These are phyloP conservation scores for Calameuta idolon DNA, from an alignment of 2,888 invertebrate species.

Conservation along the genomic window DNA sequence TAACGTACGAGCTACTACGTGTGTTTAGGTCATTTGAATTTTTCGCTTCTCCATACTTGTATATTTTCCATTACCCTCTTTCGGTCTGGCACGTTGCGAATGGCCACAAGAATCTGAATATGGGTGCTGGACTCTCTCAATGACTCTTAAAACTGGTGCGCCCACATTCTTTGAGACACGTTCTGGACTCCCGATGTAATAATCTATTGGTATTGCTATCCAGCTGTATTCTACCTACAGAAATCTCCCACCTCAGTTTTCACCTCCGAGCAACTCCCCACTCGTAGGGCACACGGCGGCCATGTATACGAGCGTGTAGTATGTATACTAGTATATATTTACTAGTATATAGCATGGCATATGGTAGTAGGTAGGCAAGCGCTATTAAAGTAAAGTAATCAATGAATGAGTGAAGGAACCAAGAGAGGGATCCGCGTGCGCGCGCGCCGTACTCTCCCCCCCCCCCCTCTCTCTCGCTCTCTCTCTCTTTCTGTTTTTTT, in stretches of 20 bases:
- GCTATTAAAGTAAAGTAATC: conserved; percentile 46
- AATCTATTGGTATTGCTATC: not conserved
- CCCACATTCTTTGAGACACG: conserved; percentile 50
- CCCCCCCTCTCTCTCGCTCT: not conserved
- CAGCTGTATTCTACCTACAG: not conserved
- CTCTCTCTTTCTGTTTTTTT: too few species aligned
- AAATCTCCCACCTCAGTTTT: not conserved
- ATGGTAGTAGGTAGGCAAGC: conserved; percentile 30
- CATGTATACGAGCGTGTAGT: not conserved
- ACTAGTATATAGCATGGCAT: not conserved
- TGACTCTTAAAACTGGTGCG: conserved; percentile 56
- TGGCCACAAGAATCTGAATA: conserved; percentile 40
- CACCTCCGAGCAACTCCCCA: not conserved
- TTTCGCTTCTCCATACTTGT: not conserved
- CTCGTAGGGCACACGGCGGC: not conserved
- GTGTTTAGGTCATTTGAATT: not conserved
- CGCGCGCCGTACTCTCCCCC: conserved; percentile 25
- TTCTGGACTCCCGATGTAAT: conserved; percentile 9
- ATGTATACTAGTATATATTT: not conserved
- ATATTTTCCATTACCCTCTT: not conserved
- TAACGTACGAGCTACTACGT: not conserved
- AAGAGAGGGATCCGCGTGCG: conserved; percentile 10
- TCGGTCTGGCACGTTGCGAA: not conserved
- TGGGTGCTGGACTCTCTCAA: conserved; percentile 41
- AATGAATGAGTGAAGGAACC: conserved; percentile 35